Evolutionary conservation across 1,140 invertebrate genomes (phyloP), one percentile per base, ranked within the genome.

Genomic region (Cotesia glomerata): DNA sequence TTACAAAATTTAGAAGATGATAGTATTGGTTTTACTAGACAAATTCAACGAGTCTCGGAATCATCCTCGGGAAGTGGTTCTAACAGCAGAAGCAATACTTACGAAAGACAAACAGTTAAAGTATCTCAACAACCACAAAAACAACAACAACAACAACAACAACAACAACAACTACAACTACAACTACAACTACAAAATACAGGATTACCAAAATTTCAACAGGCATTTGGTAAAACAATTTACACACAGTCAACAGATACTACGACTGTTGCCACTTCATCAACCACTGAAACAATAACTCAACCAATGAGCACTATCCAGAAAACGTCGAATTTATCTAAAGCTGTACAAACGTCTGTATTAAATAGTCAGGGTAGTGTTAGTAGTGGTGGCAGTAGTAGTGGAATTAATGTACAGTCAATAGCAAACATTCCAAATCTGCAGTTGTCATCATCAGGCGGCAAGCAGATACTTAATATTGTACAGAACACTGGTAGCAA

Each of bases 191-290:
- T 85, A 80, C 86, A 89, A 82, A 81, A 90, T 83, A 78, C 89
- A 75, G 76, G 86, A 63, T 81, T 94, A 72, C 93, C 93, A 3
- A 93, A 94, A 82, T 94, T 94, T 81, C 92, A 93, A 78, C 93
- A 94, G 82, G 93, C 91, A 3, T 94, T 94, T 80, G 91, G 93
- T 5, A 93, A 93, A 83, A 88, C 86, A 3, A 87, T 88, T 16
- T 87, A 85, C 9, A 85, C 81, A 2, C 63, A 85, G 0, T 79
- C 84, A 2, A 81, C 81, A 0, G 81, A 88, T 11, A 75, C 82
- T 13, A 76, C 83, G 2, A 81, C 78, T 13, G 77, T 78, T 4
- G 77, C 81, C 0, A 73, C 79, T 0, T 79, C 80, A 5, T 79
- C 79, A 3, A 81, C 79, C 0, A 79, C 81, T 0, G 78, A 79